These are phyloP conservation scores for Dipodomys spectabilis DNA, from an alignment of 2,113 vertebrate species.

Conservation along the genomic window DNA sequence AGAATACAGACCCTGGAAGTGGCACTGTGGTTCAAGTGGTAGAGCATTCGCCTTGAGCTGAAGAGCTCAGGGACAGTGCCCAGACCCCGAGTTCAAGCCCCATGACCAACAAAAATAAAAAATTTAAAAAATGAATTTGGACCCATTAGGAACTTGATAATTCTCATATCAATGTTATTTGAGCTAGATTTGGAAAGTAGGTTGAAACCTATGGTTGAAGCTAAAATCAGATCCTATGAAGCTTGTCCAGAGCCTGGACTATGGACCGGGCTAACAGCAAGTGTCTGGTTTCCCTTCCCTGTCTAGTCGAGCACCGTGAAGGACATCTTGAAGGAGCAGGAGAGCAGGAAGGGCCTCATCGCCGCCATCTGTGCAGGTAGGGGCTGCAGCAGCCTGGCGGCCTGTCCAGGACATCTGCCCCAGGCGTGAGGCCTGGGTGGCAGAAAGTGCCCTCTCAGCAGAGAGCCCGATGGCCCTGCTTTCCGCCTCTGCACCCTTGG, in stretches of 20 bases:
- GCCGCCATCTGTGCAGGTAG: conserved; percentile 98
- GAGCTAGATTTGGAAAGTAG: neutral
- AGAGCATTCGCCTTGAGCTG: no score
- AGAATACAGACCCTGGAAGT: neutral
- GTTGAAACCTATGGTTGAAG: neutral
- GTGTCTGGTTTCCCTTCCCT: conserved; percentile 34
- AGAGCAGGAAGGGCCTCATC: conserved; percentile 94
- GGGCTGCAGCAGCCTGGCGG: neutral
- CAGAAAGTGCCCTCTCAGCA: neutral
- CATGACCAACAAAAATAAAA: no score
- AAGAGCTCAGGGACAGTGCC: no score
- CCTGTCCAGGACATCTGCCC: neutral
- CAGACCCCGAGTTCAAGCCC: no score
- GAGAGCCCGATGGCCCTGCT: accelerated
- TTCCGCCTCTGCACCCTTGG: neutral
- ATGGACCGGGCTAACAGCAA: accelerated
- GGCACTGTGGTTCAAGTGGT: no score
- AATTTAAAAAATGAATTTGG: neutral
- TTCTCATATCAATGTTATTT: neutral
- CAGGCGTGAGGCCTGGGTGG: neutral
- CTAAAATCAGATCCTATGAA: neutral
- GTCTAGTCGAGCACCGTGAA: conserved; percentile 93
- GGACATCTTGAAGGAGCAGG: conserved; percentile 95
- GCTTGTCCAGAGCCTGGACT: neutral
- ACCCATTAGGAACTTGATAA: neutral